A percentile compares a stretch with the other conserved stretches of the same genome.
phyloP scores from a whole-genome alignment of 2,797 vertebrate genomes.

The Erethizon dorsatum region DNA sequence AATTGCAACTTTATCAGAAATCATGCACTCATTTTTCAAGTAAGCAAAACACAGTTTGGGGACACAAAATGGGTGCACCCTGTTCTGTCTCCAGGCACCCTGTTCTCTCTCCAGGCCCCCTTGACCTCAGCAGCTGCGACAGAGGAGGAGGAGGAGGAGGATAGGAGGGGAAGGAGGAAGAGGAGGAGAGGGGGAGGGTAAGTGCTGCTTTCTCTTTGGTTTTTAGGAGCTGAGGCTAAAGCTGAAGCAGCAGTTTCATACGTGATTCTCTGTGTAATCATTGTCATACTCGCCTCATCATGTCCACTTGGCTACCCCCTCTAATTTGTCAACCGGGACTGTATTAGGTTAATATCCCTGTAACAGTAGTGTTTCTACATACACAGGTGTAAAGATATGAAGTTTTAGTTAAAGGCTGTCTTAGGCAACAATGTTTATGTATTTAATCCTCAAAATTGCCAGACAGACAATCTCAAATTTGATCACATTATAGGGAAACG shows the following conservation, averaged over 20 bases:
- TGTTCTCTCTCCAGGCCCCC: too few relatives aligned
- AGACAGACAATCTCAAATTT: neutral
- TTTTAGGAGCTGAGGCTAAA: neutral
- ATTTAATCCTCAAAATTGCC: neutral
- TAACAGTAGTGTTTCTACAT: neutral
- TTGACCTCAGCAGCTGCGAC: too few relatives aligned
- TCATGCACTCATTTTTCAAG: neutral
- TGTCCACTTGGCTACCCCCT: neutral
- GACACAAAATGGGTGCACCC: neutral
- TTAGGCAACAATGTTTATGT: neutral
- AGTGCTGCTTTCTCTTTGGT: neutral
- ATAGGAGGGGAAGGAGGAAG: too few relatives aligned
- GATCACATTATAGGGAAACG: neutral
- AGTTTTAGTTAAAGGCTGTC: neutral
- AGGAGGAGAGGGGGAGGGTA: too few relatives aligned
- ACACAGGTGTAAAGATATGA: neutral
- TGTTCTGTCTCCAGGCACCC: neutral
- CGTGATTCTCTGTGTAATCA: neutral
- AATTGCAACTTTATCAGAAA: neutral
- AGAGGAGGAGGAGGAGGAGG: neutral
- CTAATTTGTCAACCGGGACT: neutral
- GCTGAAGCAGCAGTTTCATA: neutral
- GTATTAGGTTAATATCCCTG: neutral
- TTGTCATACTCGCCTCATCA: neutral
- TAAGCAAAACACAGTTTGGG: neutral